phyloP scores from a whole-genome alignment of 2,888 invertebrate species.

The Euplexia lucipara region DNA sequence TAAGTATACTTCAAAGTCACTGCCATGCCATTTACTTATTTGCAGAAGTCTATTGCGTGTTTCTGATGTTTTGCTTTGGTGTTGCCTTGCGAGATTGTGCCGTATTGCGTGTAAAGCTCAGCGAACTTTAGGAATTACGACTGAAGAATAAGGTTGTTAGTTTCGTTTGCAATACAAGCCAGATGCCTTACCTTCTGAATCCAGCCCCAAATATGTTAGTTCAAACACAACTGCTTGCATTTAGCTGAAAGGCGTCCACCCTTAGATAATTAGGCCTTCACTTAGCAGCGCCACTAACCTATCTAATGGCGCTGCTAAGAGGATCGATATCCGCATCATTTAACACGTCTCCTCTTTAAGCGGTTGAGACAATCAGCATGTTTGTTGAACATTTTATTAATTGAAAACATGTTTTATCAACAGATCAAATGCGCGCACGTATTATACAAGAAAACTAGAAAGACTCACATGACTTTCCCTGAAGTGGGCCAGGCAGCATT shows the following conservation, averaged over 20 bases:
- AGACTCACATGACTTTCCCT: slow-evolving; percentile 95
- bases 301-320: too few species aligned
- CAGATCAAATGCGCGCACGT: slow-evolving; percentile 96
- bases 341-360: too few species aligned
- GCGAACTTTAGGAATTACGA: slow-evolving; percentile 19
- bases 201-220: not conserved
- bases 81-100: slow-evolving; percentile 24
- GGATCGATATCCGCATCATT: not conserved
- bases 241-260: not conserved
- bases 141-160: not conserved
- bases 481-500: slow-evolving; percentile 96
- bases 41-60: not conserved
- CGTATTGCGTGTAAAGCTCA: not conserved
- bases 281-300: not conserved
- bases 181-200: not conserved
- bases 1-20: slow-evolving; percentile 71
- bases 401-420: slow-evolving; percentile 56
- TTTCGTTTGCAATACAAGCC: not conserved
- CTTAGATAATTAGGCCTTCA: not conserved
- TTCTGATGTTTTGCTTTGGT: not conserved
- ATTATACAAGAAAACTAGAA: slow-evolving; percentile 93
- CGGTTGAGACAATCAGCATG: too few species aligned
- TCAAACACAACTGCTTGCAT: not conserved
- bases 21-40: slow-evolving; percentile 17
- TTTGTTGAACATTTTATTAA: not conserved